Percentiles rank a stretch among this genome's conserved stretches.
Evolutionary conservation across 1,140 invertebrate genomes (phyloP).

Genomic region (Carcinoscorpius rotundicauda): DNA sequence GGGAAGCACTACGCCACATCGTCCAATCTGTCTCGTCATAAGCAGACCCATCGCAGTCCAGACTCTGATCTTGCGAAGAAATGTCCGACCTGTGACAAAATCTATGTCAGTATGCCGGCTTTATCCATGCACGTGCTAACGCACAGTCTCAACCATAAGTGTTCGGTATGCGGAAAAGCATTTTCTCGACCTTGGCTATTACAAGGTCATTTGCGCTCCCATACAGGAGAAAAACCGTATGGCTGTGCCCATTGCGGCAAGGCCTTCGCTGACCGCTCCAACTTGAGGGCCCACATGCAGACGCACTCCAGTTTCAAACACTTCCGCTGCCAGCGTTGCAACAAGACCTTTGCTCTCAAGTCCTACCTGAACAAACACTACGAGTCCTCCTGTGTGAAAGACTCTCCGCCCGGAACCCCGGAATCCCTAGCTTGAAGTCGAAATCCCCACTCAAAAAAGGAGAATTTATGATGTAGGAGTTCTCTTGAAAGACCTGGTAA

Average conservation of each 20-base stretch:
- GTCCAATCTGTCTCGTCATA: conserved; percentile 88
- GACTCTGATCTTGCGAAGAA: conserved; percentile 86
- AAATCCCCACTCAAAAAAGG: no score
- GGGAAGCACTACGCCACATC: conserved; percentile 93
- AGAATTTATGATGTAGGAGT: no score
- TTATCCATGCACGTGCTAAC: conserved; percentile 94
- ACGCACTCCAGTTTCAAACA: conserved; percentile 94
- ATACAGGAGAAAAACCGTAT: conserved; percentile 98
- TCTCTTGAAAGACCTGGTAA: no score
- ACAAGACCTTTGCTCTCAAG: conserved; percentile 95
- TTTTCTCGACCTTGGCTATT: conserved; percentile 94
- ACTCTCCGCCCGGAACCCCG: conserved; percentile 28
- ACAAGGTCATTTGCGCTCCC: conserved; percentile 84
- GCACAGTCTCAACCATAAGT: conserved; percentile 55
- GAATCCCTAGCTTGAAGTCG: no score
- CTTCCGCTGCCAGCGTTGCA: conserved; percentile 83
- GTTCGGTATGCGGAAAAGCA: conserved; percentile 82
- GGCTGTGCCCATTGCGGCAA: conserved; percentile 97
- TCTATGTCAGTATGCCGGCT: conserved; percentile 95
- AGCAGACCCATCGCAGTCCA: conserved; percentile 86
- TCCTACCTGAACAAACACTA: conserved; percentile 98
- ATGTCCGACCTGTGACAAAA: conserved; percentile 80
- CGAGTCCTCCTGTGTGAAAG: conserved; percentile 88
- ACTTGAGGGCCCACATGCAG: conserved; percentile 94
- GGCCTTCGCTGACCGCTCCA: conserved; percentile 94